These are phyloP conservation scores for Penaeus monodon DNA, from an alignment of 2,888 invertebrate genomes.

Conservation along the genomic window DNA sequence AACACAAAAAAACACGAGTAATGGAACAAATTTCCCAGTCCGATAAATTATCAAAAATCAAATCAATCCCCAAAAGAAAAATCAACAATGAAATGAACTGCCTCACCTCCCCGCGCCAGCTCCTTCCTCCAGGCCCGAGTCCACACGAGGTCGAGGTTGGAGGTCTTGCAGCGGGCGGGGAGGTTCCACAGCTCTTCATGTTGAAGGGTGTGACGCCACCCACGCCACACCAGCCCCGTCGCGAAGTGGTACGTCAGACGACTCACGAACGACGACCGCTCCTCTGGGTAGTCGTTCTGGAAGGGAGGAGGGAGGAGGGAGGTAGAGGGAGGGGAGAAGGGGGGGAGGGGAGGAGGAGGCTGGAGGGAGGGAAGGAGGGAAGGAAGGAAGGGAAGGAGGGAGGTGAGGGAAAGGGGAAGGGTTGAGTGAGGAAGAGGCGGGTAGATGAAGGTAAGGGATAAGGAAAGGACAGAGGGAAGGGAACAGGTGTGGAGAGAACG, in stretches of 20 bases:
- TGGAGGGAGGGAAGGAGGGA: not conserved
- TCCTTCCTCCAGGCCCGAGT: conserved; percentile 12
- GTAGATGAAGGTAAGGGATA: not conserved
- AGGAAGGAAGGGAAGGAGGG: not conserved
- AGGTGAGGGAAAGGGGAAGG: not conserved
- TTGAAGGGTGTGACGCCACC: not conserved
- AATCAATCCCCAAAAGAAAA: too few species aligned
- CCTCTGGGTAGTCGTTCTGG: conserved; percentile 16
- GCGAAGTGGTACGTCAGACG: conserved; percentile 26
- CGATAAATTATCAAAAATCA: too few species aligned
- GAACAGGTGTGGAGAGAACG: not conserved
- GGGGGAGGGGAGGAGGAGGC: not conserved
- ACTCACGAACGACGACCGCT: conserved; percentile 14
- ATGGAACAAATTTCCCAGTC: too few species aligned
- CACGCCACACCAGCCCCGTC: conserved; percentile 2
- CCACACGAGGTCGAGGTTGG: not conserved
- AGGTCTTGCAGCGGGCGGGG: not conserved
- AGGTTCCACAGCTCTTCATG: conserved; percentile 31
- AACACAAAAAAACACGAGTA: too few species aligned
- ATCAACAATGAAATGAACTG: too few species aligned
- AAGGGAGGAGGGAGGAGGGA: not conserved
- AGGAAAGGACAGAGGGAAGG: not conserved
- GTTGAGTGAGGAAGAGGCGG: not conserved
- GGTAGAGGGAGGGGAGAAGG: not conserved
- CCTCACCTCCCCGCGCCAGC: not conserved